phyloP scores from a whole-genome alignment of 2,888 invertebrate genomes.

The Ischnura elegans region DNA sequence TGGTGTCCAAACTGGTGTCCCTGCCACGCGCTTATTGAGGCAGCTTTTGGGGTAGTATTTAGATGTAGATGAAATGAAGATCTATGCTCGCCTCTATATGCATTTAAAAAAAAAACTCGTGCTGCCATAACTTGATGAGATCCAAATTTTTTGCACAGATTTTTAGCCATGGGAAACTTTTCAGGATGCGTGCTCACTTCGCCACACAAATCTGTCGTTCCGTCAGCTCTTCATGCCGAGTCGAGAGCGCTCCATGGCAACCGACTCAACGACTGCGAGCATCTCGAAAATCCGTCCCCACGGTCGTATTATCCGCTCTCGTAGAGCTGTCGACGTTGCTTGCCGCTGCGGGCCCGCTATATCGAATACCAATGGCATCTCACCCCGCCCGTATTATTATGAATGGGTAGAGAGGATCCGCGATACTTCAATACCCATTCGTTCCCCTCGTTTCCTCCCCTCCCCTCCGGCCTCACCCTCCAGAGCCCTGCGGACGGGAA shows the following conservation, averaged over 20 bases:
- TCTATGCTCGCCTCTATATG: no score
- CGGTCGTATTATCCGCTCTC: background rate
- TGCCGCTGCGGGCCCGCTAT: background rate
- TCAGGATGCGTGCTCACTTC: background rate
- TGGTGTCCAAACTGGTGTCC: no score
- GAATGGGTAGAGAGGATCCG: conserved; percentile 32
- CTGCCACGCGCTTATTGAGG: no score
- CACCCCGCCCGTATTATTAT: background rate
- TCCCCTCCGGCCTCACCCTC: background rate
- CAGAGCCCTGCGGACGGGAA: background rate
- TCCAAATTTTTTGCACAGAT: no score
- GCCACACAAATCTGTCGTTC: background rate
- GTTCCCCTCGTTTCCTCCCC: conserved; percentile 28
- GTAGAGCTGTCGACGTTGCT: background rate
- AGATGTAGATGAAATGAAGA: no score
- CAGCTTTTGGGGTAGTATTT: no score
- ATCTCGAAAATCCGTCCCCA: background rate
- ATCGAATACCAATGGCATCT: conserved; percentile 33
- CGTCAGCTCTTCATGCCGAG: background rate
- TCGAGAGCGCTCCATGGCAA: background rate
- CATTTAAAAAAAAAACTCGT: no score
- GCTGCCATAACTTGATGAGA: no score
- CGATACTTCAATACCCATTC: conserved; percentile 29
- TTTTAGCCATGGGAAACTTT: no score
- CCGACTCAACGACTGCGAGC: background rate